phyloP scores from a whole-genome alignment of 2,113 vertebrate species.

The Syngnathus typhle region DNA sequence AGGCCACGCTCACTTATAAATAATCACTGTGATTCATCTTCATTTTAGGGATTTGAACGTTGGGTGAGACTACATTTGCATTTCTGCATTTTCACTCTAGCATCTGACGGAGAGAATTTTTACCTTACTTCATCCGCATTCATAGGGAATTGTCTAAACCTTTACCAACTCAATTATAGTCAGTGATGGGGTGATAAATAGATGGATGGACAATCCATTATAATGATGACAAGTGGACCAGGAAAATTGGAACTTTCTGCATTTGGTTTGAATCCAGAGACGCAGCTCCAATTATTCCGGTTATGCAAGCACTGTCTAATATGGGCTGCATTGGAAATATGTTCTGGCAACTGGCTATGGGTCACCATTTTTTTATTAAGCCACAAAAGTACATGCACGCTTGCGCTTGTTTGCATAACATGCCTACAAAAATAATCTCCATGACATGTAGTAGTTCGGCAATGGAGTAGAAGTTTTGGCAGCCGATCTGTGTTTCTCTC shows the following conservation, averaged over 20 bases:
- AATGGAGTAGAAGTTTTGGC: constrained; percentile 50
- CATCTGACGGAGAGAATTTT: constrained; percentile 10
- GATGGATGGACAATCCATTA: constrained; percentile 33
- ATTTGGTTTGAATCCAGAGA: background rate
- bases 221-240: constrained; percentile 18
- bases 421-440: constrained; percentile 49
- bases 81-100: background rate
- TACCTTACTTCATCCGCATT: constrained; percentile 3
- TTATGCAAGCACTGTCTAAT: constrained; percentile 10
- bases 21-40: constrained; percentile 17
- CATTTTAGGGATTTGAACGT: constrained; percentile 13
- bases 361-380: constrained; percentile 7
- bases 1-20: background rate
- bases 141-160: constrained; percentile 21
- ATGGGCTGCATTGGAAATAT: constrained; percentile 10
- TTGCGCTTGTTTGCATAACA: constrained; percentile 38
- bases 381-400: constrained; percentile 8
- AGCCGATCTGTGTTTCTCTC: constrained; percentile 37
- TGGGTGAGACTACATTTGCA: constrained; percentile 9
- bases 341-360: background rate
- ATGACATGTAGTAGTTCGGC: constrained; percentile 43
- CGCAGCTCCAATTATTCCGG: background rate
- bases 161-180: constrained; percentile 35
- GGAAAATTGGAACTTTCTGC: constrained; percentile 13
- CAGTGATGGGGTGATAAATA: constrained; percentile 26